Conservation (phyloP, 2,888 invertebrate species). For the Sympetrum striolatum region DNA sequence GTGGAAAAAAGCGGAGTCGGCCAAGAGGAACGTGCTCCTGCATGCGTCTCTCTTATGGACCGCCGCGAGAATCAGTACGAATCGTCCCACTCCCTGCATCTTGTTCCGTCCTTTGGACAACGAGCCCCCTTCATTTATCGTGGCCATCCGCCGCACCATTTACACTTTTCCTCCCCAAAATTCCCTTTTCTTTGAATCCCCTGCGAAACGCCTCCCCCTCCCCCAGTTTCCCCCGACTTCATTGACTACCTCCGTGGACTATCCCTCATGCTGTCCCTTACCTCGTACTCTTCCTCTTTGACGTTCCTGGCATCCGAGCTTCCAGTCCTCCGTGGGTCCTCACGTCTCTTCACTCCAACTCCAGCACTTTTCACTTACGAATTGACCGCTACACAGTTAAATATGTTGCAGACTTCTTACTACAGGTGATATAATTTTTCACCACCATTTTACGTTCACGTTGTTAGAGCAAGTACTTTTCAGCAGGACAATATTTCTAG, state of each 20-base stretch:
- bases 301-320: background rate
- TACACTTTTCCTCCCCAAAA: background rate
- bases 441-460: too few relatives aligned
- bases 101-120: background rate
- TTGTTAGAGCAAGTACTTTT: too few relatives aligned
- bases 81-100: background rate
- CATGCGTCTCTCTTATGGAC: background rate
- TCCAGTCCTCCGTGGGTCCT: background rate
- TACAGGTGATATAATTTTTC: too few relatives aligned
- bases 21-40: background rate
- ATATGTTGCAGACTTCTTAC: too few relatives aligned
- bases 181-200: background rate
- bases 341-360: background rate
- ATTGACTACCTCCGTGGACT: slow-evolving; percentile 29
- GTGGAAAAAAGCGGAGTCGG: background rate
- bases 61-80: background rate
- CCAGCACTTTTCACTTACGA: background rate
- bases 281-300: slow-evolving; percentile 2
- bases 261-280: slow-evolving; percentile 34
- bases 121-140: background rate
- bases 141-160: background rate
- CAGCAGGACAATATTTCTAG: too few relatives aligned
- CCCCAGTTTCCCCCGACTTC: background rate
- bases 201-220: background rate
- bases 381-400: too few relatives aligned